Percentiles rank a stretch among this genome's conserved stretches.
phyloP scores from a whole-genome alignment of 2,888 invertebrate species.

The Diplazon laetatorius region DNA sequence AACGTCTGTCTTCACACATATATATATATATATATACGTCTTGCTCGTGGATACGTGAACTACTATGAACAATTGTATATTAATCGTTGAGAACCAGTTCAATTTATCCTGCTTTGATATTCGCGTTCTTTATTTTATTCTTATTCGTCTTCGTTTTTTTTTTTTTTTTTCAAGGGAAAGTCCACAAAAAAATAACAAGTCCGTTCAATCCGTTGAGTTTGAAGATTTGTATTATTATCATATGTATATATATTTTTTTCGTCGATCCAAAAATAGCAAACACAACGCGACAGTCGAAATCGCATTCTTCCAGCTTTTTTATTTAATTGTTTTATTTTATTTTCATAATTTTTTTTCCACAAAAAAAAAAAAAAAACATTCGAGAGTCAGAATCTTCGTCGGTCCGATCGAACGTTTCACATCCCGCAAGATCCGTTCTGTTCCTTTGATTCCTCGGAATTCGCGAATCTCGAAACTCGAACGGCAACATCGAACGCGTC shows the following conservation, averaged over 20 bases:
- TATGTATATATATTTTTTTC: background rate
- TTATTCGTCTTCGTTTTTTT: background rate
- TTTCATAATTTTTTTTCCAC: constrained; percentile 7
- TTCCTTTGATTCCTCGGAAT: constrained; percentile 28
- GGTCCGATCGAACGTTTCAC: constrained; percentile 9
- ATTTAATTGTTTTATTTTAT: no score
- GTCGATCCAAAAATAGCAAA: background rate
- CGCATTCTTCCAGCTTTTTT: background rate
- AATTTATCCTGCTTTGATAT: background rate
- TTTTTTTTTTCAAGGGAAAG: background rate
- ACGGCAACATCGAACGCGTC: constrained; percentile 22
- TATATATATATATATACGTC: no score
- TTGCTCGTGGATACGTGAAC: no score
- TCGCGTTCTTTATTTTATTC: constrained; percentile 9
- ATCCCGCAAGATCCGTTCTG: constrained; percentile 1
- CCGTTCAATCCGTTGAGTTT: background rate
- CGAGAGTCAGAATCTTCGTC: background rate
- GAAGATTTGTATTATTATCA: background rate
- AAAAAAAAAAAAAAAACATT: background rate
- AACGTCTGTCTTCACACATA: no score
- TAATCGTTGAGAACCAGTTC: background rate
- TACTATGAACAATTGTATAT: no score
- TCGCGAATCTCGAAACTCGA: constrained; percentile 8
- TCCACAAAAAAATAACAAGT: background rate
- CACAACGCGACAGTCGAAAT: background rate